These are phyloP conservation scores for Augochlora pura DNA, from an alignment of 1,140 invertebrate genomes.

Conservation along the genomic window DNA sequence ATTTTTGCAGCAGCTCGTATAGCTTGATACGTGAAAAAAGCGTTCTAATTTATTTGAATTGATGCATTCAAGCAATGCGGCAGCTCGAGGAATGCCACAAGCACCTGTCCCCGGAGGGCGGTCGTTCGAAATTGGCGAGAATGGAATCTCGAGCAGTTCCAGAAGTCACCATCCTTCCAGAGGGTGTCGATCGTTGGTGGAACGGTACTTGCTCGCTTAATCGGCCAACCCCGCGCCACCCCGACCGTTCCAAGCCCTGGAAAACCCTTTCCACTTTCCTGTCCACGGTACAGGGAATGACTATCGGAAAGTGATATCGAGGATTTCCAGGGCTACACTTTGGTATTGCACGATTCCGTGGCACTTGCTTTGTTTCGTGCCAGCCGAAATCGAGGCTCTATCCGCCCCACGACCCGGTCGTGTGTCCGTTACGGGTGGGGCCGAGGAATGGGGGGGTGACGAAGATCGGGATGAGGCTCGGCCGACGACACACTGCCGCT, in stretches of 20 bases:
- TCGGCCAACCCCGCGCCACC: conserved; percentile 43
- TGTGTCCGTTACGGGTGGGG: background rate
- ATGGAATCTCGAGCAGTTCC: conserved; percentile 64
- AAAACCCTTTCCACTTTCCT: conserved; percentile 34
- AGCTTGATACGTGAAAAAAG: background rate
- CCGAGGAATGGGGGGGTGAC: conserved; percentile 33
- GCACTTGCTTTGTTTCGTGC: conserved; percentile 72
- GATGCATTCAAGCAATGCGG: conserved; percentile 21
- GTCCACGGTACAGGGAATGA: conserved; percentile 44
- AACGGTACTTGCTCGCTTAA: conserved; percentile 56
- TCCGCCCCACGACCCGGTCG: background rate
- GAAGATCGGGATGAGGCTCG: conserved; percentile 39
- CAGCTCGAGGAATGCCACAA: conserved; percentile 51
- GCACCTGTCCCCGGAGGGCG: conserved; percentile 33
- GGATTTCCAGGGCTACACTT: conserved; percentile 61
- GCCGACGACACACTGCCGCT: conserved; percentile 49
- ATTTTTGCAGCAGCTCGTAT: too few relatives aligned
- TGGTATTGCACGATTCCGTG: conserved; percentile 67
- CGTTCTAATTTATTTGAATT: conserved; percentile 46
- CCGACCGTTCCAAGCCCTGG: background rate
- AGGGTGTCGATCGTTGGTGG: conserved; percentile 56
- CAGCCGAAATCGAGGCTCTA: conserved; percentile 26
- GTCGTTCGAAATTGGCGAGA: conserved; percentile 62
- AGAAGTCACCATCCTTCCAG: conserved; percentile 58
- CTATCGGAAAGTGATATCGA: conserved; percentile 72